Evolutionary conservation across 2,888 invertebrate genomes (phyloP), one percentile per base, ranked within the genome.

Genomic region (Bhutanitis thaidina): DNA sequence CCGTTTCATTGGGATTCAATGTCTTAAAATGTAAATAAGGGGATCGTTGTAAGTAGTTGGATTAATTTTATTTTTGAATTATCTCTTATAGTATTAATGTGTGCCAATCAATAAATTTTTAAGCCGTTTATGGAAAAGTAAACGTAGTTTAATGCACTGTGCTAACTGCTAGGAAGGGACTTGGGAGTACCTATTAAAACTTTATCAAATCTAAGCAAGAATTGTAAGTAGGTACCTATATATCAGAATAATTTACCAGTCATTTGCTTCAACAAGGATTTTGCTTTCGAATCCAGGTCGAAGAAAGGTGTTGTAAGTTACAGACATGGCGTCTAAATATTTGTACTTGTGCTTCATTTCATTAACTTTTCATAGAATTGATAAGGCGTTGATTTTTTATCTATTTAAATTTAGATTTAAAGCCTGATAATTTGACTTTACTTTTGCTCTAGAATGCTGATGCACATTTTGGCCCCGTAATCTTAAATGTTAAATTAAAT

Each of bases 1-100:
- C 60, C 58, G 59, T 64, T 64, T 62, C 62, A 62, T 63, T 64
- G 44, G 55, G 53, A 60, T 51, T 56, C 55, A 50, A 57, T 54
- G 39, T 43, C 38, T 53, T 54, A 48, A 53, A 56, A 57, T 59
- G 56, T 55, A 56, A 57, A 60, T 61, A 56, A 46, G 46, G 40
- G 44, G 36, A 47, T 49, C 52, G 57, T 59, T 59, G 59, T n/a
- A n/a, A n/a, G n/a, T 56, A 54, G 54, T 56, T 53, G 53, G 56
- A 59, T 60, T 52, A 55, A 58, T 58, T 60, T 56, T 55, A 57
- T 45, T 51, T 49, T 52, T 38, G 49, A 50, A 45, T 52, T 51
- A 45, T 56, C 46, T 55, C 1, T 43, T 32, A 13, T 20, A n/a
- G n/a, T n/a, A 20, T 43, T 43, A 30, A 41, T 30, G 20, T 8